Evolutionary conservation across 2,888 invertebrate genomes (phyloP).

Genomic region (Pseudeuparius sepicola): DNA sequence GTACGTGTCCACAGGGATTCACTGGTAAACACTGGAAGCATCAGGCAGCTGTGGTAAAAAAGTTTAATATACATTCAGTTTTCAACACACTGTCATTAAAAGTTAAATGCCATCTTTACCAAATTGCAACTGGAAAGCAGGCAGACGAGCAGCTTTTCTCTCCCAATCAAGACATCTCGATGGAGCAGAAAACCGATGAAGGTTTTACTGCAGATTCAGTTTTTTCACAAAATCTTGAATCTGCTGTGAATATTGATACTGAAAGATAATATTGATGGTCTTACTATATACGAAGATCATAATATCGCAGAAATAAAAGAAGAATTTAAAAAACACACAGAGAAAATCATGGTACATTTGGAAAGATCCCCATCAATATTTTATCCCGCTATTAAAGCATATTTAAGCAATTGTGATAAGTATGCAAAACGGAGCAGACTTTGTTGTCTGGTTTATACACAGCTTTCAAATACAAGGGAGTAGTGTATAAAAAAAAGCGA

Average conservation of each 20-base stretch:
- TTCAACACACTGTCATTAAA: constrained; percentile 10
- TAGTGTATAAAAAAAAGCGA: constrained; percentile 3
- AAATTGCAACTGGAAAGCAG: constrained; percentile 11
- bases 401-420: constrained; percentile 6
- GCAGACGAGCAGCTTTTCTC: constrained; percentile 9
- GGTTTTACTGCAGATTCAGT: background rate
- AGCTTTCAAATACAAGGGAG: constrained; percentile 6
- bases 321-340: constrained; percentile 6
- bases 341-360: constrained; percentile 6
- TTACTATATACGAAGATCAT: constrained; percentile 3
- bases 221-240: constrained; percentile 2
- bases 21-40: constrained; percentile 9
- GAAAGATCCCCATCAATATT: constrained; percentile 6
- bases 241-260: constrained; percentile 5
- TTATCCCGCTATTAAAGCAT: constrained; percentile 8
- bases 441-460: constrained; percentile 6
- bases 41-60: constrained; percentile 10
- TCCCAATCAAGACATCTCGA: constrained; percentile 1
- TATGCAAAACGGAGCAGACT: constrained; percentile 3
- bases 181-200: constrained; percentile 3
- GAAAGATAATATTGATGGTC: constrained; percentile 2
- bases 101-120: constrained; percentile 8
- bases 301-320: constrained; percentile 2
- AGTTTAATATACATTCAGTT: constrained; percentile 9
- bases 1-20: constrained; percentile 10